Conservation (phyloP, 2,888 invertebrate genomes). For the Endotricha flammealis region DNA sequence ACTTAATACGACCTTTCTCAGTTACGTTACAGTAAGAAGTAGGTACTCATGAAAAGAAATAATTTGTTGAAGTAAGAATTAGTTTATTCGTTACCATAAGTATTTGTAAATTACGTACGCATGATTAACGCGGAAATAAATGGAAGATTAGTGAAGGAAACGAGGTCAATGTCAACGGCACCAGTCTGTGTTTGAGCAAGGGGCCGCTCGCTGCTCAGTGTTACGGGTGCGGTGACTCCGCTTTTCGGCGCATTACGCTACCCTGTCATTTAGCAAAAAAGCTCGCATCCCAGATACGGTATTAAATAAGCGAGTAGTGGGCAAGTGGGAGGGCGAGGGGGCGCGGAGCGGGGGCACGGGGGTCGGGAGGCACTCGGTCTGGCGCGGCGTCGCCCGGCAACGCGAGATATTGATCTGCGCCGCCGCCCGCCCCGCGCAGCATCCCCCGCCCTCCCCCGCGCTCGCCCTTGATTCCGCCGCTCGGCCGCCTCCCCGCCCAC, state of each 20-base stretch:
- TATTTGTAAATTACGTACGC: too few relatives aligned
- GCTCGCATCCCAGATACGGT: slow-evolving; percentile 70
- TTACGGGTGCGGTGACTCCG: slow-evolving; percentile 41
- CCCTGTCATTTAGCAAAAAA: slow-evolving; percentile 71
- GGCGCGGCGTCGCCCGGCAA: slow-evolving; percentile 80
- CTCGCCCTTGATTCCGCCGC: slow-evolving; percentile 58
- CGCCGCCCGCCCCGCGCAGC: slow-evolving; percentile 55
- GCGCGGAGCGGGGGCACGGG: slow-evolving; percentile 51
- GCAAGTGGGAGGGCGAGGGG: slow-evolving; percentile 38
- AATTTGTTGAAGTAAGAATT: too few relatives aligned
- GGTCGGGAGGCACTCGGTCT: slow-evolving; percentile 81
- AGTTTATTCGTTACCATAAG: too few relatives aligned
- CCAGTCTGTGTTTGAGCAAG: slow-evolving; percentile 29
- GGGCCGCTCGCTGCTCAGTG: slow-evolving; percentile 27
- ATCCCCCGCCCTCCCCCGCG: slow-evolving; percentile 63
- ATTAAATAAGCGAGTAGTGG: slow-evolving; percentile 75
- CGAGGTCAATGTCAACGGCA: slow-evolving; percentile 58
- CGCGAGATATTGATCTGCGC: slow-evolving; percentile 76
- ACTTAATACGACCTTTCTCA: too few relatives aligned
- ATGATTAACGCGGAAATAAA: not conserved
- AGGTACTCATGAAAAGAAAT: too few relatives aligned
- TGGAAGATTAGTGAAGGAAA: slow-evolving; percentile 16
- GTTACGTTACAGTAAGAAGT: too few relatives aligned
- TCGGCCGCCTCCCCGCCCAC: slow-evolving; percentile 47
- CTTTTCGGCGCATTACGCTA: slow-evolving; percentile 50